A percentile compares a stretch with the other conserved stretches of the same genome.
Evolutionary conservation across 2,888 invertebrate genomes (phyloP).

Genomic region (Lysandra coridon): DNA sequence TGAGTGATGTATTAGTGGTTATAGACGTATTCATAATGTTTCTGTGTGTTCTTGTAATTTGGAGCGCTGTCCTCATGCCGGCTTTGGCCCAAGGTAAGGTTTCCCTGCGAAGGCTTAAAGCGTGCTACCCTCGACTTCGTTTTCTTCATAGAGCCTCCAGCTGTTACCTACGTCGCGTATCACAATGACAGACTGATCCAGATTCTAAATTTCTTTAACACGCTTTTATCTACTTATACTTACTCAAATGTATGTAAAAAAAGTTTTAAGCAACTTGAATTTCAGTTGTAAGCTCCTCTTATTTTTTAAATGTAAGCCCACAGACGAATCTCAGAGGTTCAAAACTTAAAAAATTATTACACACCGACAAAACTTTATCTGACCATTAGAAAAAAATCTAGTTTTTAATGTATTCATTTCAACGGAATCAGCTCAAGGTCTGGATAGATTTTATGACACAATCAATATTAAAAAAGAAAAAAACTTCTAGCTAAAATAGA

Average conservation of each 20-base stretch:
- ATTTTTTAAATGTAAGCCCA: too few relatives aligned
- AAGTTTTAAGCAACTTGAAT: too few relatives aligned
- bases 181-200: neutral
- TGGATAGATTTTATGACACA: neutral
- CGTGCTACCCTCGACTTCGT: slow-evolving; percentile 23
- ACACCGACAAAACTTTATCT: neutral
- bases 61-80: slow-evolving; percentile 68
- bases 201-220: neutral
- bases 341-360: neutral
- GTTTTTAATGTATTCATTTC: slow-evolving; percentile 13
- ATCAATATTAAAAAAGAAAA: neutral
- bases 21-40: slow-evolving; percentile 66
- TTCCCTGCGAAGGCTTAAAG: slow-evolving; percentile 44
- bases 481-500: neutral
- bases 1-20: slow-evolving; percentile 62
- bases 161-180: neutral
- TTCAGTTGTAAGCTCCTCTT: too few relatives aligned
- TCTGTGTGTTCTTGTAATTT: slow-evolving; percentile 67
- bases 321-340: neutral
- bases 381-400: neutral
- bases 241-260: too few relatives aligned
- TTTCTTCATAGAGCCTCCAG: neutral
- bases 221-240: too few relatives aligned
- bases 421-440: neutral
- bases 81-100: slow-evolving; percentile 71